Base-by-base conservation (phyloP, 2,113 vertebrate genomes). In the Craseonycteris thonglongyai region DNA sequence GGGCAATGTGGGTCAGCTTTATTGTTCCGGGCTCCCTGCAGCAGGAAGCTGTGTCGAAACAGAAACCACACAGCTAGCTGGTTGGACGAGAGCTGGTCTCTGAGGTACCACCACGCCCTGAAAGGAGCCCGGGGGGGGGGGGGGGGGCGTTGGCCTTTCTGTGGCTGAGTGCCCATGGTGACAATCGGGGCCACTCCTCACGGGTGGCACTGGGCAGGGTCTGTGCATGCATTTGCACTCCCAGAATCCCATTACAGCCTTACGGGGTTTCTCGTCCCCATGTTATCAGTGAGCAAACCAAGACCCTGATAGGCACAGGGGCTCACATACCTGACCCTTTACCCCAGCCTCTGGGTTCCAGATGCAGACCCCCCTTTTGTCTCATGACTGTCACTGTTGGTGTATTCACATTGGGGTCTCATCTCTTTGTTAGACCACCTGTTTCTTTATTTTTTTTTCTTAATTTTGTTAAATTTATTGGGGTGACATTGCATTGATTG, bases 221-320 rank as follows among this genome's bases (percentile, higher is more conserved):
- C 47, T 6, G 11, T 28, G 12, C 18, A 0, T 16, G 6, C 14
- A 3, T 54, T 59, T 68, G 16, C 7, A 5, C 45, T n/a, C 47
- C 22, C 18, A 0, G 65, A 49, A 58, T 28, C 26, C 35, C 22
- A 1, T 3, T 0, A 3, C 54, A 30, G 28, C 28, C 45, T 12
- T 9, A 0, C 1, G 6, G 24, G 33, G 14, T 13, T 2, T n/a
- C 15, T 54, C 15, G 15, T 14, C 3, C 54, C 45, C 61, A 6
- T 15, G 54, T 59, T 11, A 30, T 33, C 22, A 6, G 40, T 30
- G 19, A 18, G 24, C 42, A 42, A 45, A 12, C 54, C 51, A 59
- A 38, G 8, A 56, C 21, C 78, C 30, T 0, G 12, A 33, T n/a
- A 54, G n/a, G 49, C 74, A 76, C 28, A 8, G 58, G 6, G 24